Evolutionary conservation across 2,888 invertebrate genomes (phyloP).

Genomic region (Phyllotreta cruciferae): DNA sequence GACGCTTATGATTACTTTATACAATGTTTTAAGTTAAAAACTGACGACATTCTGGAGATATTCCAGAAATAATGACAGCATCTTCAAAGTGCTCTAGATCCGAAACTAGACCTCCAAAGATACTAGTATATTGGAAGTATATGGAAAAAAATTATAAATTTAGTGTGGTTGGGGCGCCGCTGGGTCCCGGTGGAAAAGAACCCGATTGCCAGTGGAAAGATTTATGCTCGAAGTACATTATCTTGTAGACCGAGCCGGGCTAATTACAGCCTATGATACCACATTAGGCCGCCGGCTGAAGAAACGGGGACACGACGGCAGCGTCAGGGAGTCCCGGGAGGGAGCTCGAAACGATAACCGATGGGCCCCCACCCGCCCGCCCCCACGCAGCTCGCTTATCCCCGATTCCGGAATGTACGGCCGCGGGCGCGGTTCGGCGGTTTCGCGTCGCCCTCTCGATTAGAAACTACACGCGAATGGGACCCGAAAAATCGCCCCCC

Average conservation of each 20-base stretch:
- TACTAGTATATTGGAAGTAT: too few species aligned
- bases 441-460: conserved; percentile 38
- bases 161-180: too few species aligned
- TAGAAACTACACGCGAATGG: conserved; percentile 1
- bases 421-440: conserved; percentile 54
- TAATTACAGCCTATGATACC: conserved; percentile 66
- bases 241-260: conserved; percentile 65
- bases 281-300: conserved; percentile 61
- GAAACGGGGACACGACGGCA: conserved; percentile 7
- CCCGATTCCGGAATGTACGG: conserved; percentile 51
- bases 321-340: conserved; percentile 36
- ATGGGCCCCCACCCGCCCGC: conserved; percentile 36
- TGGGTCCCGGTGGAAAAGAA: neutral
- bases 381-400: conserved; percentile 41
- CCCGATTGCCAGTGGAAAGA: conserved; percentile 53
- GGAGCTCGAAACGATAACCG: conserved; percentile 51
- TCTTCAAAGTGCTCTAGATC: too few species aligned
- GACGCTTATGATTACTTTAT: too few species aligned
- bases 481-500: neutral
- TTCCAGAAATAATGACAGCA: too few species aligned
- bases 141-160: too few species aligned
- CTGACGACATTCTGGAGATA: too few species aligned
- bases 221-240: conserved; percentile 65
- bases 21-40: too few species aligned
- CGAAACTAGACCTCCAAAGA: too few species aligned